Evolutionary conservation across 2,113 vertebrate species (phyloP), one percentile per base, ranked within the genome.

Genomic region (Macrotis lagotis): DNA sequence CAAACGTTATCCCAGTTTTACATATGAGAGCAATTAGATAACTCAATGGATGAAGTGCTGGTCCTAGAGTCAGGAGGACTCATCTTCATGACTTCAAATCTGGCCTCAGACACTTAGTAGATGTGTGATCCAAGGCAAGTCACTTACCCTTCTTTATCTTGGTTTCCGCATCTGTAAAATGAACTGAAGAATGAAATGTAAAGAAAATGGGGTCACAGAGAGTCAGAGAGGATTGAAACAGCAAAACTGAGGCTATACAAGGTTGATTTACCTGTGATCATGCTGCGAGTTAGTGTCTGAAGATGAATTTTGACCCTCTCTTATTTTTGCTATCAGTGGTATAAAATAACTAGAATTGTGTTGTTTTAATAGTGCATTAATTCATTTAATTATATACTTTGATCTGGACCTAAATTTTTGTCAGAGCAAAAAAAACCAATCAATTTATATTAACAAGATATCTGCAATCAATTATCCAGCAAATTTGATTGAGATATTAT

Each of bases 301-400:
- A 66, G 28, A 10, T 37, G 55, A 11, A 66, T 12, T 66, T 66
- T 66, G 55, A 37, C 12, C 28, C 55, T 14, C 11, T 66, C 55
- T 66, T 66, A 66, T 37, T 66, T 66, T 37, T 66, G 28, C 10
- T 96, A 94, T 95, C 94, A 47, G 93, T 95, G 66, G 55, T 93
- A 44, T 89, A 66, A 89, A 94, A 91, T 91, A 97, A 97, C 97
- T 97, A 74, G 95, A 97, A 91, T 95, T 96, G 92, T 0, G 50
- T 97, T 97, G 89, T 25, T 98, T 98, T 95, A 94, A 93, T 50
- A 44, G 24, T 37, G 89, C 91, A 90, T 97, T 98, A 31, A 66
- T 37, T 94, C 50, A 91, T 96, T 95, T 52, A 95, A 51, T n/a
- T 91, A 48, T 92, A 31, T 96, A 96, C 94, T 96, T 44, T 90